These are phyloP conservation scores for Urocolius indicus DNA, from an alignment of 2,113 vertebrate genomes.

Conservation along the genomic window DNA sequence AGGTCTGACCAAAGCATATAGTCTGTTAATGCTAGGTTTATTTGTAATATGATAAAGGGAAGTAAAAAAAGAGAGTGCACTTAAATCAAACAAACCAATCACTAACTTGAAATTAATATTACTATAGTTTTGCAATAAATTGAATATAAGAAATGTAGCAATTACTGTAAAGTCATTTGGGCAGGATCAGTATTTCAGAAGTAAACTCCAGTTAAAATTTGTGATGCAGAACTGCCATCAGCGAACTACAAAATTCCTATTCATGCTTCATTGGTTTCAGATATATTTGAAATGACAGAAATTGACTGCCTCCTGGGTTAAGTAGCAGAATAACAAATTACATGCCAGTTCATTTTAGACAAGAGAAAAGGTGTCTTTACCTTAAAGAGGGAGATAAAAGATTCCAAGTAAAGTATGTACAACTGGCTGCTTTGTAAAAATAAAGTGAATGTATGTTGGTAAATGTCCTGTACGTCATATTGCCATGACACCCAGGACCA, in stretches of 20 bases:
- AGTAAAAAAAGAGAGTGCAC: not conserved
- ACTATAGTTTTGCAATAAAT: not conserved
- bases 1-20: not conserved
- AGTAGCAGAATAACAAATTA: slow-evolving; percentile 19
- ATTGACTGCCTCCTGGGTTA: slow-evolving; percentile 47
- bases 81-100: not conserved
- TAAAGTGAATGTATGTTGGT: not conserved
- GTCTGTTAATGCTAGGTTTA: not conserved
- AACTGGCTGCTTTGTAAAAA: not conserved
- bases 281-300: slow-evolving; percentile 35
- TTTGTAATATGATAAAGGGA: not conserved
- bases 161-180: not conserved
- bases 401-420: not conserved
- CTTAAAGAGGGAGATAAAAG: not conserved
- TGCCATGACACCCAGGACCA: not conserved
- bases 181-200: not conserved
- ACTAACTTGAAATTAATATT: not conserved
- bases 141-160: not conserved
- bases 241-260: not conserved
- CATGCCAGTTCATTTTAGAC: not conserved
- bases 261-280: slow-evolving; percentile 5
- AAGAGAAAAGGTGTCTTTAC: slow-evolving; percentile 12
- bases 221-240: not conserved
- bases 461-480: not conserved
- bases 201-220: not conserved